phyloP scores from a whole-genome alignment of 2,888 invertebrate species.

The Enoplolaimus lenunculus region DNA sequence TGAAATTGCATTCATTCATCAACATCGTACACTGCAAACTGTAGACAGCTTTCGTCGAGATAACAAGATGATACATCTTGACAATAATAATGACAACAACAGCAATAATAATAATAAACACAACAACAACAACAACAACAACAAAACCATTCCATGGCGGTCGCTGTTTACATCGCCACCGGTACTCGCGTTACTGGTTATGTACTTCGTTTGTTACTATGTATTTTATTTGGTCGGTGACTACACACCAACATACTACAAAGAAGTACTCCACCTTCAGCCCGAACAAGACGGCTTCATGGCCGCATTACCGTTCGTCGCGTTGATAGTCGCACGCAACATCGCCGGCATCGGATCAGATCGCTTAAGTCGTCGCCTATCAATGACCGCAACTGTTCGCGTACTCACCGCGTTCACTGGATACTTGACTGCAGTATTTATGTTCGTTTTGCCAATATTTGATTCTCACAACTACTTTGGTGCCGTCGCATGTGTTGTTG shows the following conservation, averaged over 20 bases:
- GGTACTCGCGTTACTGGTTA: too few species aligned
- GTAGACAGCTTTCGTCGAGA: too few species aligned
- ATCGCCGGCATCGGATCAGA: not conserved
- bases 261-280: not conserved
- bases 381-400: not conserved
- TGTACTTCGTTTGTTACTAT: too few species aligned
- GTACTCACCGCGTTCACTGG: not conserved
- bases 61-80: too few species aligned
- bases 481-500: not conserved
- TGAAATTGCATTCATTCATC: too few species aligned
- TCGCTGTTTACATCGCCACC: conserved; percentile 1
- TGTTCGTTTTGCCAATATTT: not conserved
- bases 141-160: too few species aligned
- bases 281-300: not conserved
- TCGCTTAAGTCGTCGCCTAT: not conserved
- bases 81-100: too few species aligned
- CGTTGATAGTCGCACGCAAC: not conserved
- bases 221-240: not conserved
- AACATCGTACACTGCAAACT: too few species aligned
- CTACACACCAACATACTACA: not conserved
- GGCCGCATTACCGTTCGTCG: not conserved
- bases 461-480: not conserved
- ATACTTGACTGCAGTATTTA: not conserved
- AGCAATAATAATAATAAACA: too few species aligned
- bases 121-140: too few species aligned